A percentile compares a stretch with the other conserved stretches of the same genome.
Evolutionary conservation across 2,888 invertebrate genomes (phyloP).

Genomic region (Trissoscelio sp.): DNA sequence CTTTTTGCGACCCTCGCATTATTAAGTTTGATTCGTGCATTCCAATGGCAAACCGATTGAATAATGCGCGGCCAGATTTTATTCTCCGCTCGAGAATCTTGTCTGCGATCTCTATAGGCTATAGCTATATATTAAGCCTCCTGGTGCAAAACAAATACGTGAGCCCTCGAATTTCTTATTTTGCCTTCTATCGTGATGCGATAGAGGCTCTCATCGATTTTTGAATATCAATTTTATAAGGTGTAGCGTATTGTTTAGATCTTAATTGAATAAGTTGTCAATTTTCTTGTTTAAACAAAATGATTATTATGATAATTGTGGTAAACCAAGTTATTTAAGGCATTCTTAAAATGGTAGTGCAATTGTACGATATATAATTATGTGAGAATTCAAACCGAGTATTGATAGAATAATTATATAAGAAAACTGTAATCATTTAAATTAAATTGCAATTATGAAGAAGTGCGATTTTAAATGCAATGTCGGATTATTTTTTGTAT

Average conservation of each 20-base stretch:
- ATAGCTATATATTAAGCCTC: slow-evolving; percentile 53
- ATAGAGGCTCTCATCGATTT: slow-evolving; percentile 1
- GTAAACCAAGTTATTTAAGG: no score
- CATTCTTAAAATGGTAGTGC: not conserved
- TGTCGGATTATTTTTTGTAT: no score
- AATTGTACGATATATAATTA: not conserved
- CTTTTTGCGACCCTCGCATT: slow-evolving; percentile 76
- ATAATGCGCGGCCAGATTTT: slow-evolving; percentile 81
- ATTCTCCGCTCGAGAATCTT: slow-evolving; percentile 77
- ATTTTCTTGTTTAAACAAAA: not conserved
- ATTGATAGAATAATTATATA: slow-evolving; percentile 10
- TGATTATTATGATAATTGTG: not conserved
- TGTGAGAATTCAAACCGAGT: not conserved
- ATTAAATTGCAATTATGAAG: not conserved
- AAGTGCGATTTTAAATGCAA: not conserved
- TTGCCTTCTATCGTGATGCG: slow-evolving; percentile 17
- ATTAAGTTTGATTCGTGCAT: slow-evolving; percentile 82
- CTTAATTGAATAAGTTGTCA: no score
- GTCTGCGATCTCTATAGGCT: slow-evolving; percentile 76
- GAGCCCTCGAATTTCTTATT: slow-evolving; percentile 43
- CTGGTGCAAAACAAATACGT: slow-evolving; percentile 70
- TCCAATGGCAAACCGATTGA: slow-evolving; percentile 80
- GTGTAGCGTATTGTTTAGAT: not conserved
- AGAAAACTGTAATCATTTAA: not conserved
- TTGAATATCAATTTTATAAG: not conserved